Evolutionary conservation across 2,797 vertebrate genomes (phyloP).

Genomic region (Limnodromus scolopaceus): DNA sequence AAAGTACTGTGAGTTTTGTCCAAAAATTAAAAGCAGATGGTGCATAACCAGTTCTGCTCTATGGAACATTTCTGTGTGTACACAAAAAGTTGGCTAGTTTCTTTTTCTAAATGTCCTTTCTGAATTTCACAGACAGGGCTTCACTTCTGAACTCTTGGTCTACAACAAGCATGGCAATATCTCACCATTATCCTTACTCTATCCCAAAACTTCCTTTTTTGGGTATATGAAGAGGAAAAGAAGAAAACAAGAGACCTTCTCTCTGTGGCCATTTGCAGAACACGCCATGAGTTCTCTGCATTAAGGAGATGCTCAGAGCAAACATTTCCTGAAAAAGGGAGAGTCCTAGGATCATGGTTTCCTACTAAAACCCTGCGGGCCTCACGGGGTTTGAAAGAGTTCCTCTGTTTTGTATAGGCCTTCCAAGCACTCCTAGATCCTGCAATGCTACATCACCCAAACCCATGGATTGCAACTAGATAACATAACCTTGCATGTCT

Average conservation of each 20-base stretch:
- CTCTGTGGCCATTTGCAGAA: neutral
- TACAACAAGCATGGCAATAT: neutral
- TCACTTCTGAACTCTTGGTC: neutral
- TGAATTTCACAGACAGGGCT: neutral
- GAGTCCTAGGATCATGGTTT: neutral
- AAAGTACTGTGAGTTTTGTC: neutral
- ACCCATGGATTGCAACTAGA: neutral
- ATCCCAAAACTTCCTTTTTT: neutral
- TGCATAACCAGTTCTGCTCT: neutral
- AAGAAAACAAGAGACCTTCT: neutral
- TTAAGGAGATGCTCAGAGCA: neutral
- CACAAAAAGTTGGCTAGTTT: neutral
- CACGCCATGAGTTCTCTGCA: neutral
- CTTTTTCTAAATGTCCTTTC: neutral
- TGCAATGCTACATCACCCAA: neutral
- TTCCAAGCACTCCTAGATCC: neutral
- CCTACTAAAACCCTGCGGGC: neutral
- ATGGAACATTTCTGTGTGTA: neutral
- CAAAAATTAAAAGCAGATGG: constrained; percentile 23
- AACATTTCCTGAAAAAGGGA: neutral
- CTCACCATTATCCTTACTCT: neutral
- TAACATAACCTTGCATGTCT: neutral
- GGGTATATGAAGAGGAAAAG: neutral
- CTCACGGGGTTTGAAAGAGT: neutral
- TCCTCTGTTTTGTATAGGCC: neutral